Conservation (phyloP, 1,140 invertebrate genomes). For the Drosophila arawakana region DNA sequence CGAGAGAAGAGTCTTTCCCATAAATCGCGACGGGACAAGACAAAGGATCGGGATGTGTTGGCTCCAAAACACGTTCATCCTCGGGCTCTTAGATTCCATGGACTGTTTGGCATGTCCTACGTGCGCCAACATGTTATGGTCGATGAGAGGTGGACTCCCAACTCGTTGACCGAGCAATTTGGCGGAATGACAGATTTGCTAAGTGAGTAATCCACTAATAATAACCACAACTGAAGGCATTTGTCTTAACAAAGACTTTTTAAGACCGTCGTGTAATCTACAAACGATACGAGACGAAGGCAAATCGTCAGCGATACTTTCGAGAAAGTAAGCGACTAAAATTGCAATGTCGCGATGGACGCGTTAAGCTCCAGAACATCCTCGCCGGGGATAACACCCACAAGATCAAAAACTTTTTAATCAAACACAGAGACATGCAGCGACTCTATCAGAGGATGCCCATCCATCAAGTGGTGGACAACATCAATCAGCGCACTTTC, state of each 20-base stretch:
- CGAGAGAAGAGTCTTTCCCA: conserved; percentile 49
- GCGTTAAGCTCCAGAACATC: conserved; percentile 69
- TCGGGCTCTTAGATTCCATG: conserved; percentile 65
- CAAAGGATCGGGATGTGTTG: conserved; percentile 52
- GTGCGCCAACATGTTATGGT: conserved; percentile 73
- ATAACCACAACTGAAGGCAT: no score
- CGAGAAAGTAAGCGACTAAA: conserved; percentile 63
- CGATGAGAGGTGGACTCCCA: conserved; percentile 74
- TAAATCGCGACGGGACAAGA: conserved; percentile 29
- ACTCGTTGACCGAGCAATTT: conserved; percentile 71
- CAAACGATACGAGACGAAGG: conserved; percentile 67
- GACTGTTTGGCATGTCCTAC: conserved; percentile 72
- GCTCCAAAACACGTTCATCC: conserved; percentile 78
- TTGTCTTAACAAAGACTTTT: no score
- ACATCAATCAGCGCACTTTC: conserved; percentile 82
- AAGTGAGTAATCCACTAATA: conserved; percentile 46
- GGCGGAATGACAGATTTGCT: conserved; percentile 73
- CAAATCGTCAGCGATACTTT: conserved; percentile 62
- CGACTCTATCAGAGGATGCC: conserved; percentile 80
- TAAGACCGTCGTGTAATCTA: conserved; percentile 67
- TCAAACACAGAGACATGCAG: conserved; percentile 76
- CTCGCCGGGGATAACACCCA: conserved; percentile 64
- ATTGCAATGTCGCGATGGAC: conserved; percentile 74
- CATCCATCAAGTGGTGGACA: conserved; percentile 73
- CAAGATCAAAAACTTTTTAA: conserved; percentile 70